Percentiles rank a stretch among this genome's conserved stretches.
Conservation (phyloP, 1,140 invertebrate genomes). For the Psix sp. region DNA sequence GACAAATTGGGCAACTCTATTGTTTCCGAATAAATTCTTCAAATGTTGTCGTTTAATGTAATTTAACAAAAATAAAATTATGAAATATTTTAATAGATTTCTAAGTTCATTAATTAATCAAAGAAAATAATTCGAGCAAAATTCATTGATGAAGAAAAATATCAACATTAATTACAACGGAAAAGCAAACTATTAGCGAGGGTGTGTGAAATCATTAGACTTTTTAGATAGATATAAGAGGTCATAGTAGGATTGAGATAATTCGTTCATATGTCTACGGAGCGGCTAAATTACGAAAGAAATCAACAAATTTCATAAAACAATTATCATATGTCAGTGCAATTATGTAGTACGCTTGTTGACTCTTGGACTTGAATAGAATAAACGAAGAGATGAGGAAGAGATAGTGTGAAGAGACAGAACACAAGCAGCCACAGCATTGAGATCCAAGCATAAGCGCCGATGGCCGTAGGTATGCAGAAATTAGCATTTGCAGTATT, state of each 20-base stretch:
- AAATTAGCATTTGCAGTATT: constrained; percentile 61
- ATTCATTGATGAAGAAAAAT: too few species aligned
- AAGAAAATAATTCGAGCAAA: too few species aligned
- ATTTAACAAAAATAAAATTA: too few species aligned
- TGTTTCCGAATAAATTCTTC: too few species aligned
- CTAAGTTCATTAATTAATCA: too few species aligned
- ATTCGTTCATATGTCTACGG: constrained; percentile 38
- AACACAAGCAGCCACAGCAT: constrained; percentile 36
- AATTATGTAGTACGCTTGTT: constrained; percentile 63
- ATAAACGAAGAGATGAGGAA: constrained; percentile 42
- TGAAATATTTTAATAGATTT: too few species aligned
- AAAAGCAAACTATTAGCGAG: constrained; percentile 28
- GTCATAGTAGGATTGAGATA: constrained; percentile 9
- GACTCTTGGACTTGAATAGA: constrained; percentile 61
- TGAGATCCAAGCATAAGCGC: constrained; percentile 36
- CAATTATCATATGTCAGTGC: constrained; percentile 63
- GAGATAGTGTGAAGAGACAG: constrained; percentile 45
- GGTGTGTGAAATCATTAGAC: constrained; percentile 31
- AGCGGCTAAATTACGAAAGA: constrained; percentile 45
- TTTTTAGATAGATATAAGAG: constrained; percentile 14
- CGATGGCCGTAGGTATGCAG: constrained; percentile 50
- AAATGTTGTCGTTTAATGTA: too few species aligned
- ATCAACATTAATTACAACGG: too few species aligned
- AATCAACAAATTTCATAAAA: constrained; percentile 62
- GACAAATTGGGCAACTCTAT: background rate